Evolutionary conservation across 2,888 invertebrate genomes (phyloP).

Genomic region (Noctua janthina): DNA sequence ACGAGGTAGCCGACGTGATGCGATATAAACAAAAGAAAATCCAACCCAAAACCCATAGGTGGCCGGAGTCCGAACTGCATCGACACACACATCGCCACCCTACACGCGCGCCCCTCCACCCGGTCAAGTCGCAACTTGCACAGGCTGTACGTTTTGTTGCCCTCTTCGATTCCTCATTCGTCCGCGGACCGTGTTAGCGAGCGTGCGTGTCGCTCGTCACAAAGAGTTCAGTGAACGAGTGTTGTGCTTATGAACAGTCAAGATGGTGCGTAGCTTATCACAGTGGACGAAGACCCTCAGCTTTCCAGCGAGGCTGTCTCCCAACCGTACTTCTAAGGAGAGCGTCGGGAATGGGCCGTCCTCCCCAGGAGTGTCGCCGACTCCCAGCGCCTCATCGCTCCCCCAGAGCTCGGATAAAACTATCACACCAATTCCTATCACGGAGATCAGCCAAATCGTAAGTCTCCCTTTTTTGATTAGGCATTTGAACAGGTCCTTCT

Average conservation of each 20-base stretch:
- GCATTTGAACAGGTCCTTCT: conserved; percentile 32
- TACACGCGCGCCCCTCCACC: conserved; percentile 71
- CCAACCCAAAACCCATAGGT: conserved; percentile 76
- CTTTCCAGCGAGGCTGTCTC: conserved; percentile 96
- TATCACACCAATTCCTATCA: conserved; percentile 91
- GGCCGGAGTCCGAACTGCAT: conserved; percentile 69
- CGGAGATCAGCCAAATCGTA: conserved; percentile 93
- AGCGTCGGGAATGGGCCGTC: conserved; percentile 91
- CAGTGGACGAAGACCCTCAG: conserved; percentile 98
- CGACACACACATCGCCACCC: conserved; percentile 69
- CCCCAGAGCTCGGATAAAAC: conserved; percentile 90
- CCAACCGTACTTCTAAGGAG: conserved; percentile 94
- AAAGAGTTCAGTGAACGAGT: conserved; percentile 85
- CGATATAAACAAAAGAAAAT: conserved; percentile 86
- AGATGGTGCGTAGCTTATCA: conserved; percentile 96
- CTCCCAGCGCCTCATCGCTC: conserved; percentile 90
- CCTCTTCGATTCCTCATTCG: conserved; percentile 81
- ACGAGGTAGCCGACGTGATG: conserved; percentile 67
- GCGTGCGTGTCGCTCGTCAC: conserved; percentile 79
- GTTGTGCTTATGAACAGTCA: conserved; percentile 87
- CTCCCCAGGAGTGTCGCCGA: conserved; percentile 91
- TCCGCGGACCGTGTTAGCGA: conserved; percentile 79
- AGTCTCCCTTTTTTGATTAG: conserved; percentile 78
- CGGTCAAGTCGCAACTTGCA: conserved; percentile 85
- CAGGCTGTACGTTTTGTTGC: conserved; percentile 79